phyloP scores from a whole-genome alignment of 1,140 invertebrate genomes.

The Tribolium madens region DNA sequence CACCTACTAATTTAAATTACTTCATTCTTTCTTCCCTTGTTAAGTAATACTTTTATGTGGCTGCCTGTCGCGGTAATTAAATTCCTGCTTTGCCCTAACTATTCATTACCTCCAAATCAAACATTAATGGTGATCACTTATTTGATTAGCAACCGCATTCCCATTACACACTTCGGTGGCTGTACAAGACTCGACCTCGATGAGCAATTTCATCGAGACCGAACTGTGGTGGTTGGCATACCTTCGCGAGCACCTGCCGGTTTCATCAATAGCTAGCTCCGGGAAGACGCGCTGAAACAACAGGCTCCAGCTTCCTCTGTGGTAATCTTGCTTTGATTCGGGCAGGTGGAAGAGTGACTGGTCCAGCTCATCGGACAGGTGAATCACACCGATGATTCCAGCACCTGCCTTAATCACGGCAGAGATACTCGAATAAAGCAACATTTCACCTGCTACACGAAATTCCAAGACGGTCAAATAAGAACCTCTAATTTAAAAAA shows the following conservation, averaged over 20 bases:
- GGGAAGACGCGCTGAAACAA: constrained; percentile 2
- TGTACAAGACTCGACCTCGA: constrained; percentile 16
- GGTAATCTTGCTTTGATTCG: constrained; percentile 12
- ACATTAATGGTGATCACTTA: constrained; percentile 27
- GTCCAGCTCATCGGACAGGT: constrained; percentile 39
- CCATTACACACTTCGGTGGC: constrained; percentile 24
- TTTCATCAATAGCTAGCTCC: constrained; percentile 1
- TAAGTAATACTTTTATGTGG: not conserved
- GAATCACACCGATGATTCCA: constrained; percentile 28
- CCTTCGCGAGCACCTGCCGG: not conserved
- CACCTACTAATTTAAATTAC: constrained; percentile 24
- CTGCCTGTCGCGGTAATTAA: not conserved
- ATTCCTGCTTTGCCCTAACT: not conserved
- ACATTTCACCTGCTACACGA: constrained; percentile 12
- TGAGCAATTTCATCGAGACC: constrained; percentile 20
- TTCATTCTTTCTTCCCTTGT: not conserved
- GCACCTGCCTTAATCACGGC: constrained; percentile 38
- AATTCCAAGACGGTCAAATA: not conserved
- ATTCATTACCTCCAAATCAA: constrained; percentile 12
- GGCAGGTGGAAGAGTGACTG: constrained; percentile 40
- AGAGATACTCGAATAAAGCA: constrained; percentile 19
- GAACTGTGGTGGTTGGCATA: constrained; percentile 9
- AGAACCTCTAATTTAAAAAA: not conserved
- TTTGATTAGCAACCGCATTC: constrained; percentile 30
- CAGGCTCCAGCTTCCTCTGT: not conserved